Evolutionary conservation across 2,113 vertebrate species (phyloP).

Genomic region (Neodontobutis hainanensis): DNA sequence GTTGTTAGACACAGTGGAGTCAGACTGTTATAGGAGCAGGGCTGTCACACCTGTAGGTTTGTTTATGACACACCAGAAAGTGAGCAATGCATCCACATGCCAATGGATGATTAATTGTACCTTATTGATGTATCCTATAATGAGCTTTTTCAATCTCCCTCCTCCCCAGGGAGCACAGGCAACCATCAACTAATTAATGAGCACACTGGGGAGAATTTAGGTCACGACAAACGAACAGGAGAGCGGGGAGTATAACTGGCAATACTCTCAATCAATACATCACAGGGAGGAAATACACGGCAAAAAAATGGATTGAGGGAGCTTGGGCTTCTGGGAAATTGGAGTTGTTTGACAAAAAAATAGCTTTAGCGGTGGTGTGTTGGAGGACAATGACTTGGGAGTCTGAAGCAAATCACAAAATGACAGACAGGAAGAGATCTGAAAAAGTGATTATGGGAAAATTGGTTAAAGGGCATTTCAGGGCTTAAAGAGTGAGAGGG

Average conservation of each 20-base stretch:
- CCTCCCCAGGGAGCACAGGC: conserved; percentile 29
- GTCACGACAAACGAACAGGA: conserved; percentile 35
- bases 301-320: conserved; percentile 30
- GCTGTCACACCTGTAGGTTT: conserved; percentile 20
- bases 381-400: conserved; percentile 19
- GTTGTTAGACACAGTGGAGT: background rate
- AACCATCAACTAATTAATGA: conserved; percentile 67
- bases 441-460: conserved; percentile 22
- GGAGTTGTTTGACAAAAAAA: conserved; percentile 30
- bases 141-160: conserved; percentile 50
- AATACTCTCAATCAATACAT: conserved; percentile 47
- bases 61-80: conserved; percentile 11
- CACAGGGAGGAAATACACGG: conserved; percentile 19
- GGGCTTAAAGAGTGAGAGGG: conserved; percentile 28
- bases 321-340: conserved; percentile 40
- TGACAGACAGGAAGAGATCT: conserved; percentile 27
- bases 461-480: conserved; percentile 22
- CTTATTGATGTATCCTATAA: conserved; percentile 57
- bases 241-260: conserved; percentile 27
- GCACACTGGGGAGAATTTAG: conserved; percentile 48
- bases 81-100: conserved; percentile 5
- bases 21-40: conserved; percentile 21
- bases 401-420: conserved; percentile 33
- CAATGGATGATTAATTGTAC: conserved; percentile 44
- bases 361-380: conserved; percentile 9